These are phyloP conservation scores for Trachymyrmex septentrionalis DNA, from an alignment of 1,140 invertebrate species.

Conservation along the genomic window DNA sequence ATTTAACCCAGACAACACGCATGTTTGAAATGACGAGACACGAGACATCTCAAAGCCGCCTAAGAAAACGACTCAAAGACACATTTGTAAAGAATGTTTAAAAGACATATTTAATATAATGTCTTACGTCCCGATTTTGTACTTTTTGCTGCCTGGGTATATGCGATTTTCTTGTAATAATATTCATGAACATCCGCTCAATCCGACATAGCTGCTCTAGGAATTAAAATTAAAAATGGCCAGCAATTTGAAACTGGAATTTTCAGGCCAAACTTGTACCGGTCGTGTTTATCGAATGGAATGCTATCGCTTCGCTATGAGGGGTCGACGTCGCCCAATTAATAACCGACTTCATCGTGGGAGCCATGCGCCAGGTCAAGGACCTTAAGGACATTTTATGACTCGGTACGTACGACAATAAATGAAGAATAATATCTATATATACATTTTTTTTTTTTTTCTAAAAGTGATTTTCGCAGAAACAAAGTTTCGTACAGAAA, in stretches of 20 bases:
- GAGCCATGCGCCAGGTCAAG: slow-evolving; percentile 26
- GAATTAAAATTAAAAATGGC: background rate
- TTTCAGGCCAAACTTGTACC: slow-evolving; percentile 10
- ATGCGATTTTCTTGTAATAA: background rate
- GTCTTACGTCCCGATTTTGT: too few relatives aligned
- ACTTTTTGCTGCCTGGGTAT: too few relatives aligned
- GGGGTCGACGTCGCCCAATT: slow-evolving; percentile 42
- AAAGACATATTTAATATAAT: too few relatives aligned
- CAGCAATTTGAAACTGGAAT: background rate
- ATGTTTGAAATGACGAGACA: too few relatives aligned
- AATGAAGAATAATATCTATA: background rate
- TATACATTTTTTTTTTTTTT: background rate
- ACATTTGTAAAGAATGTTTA: too few relatives aligned
- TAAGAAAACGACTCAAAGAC: too few relatives aligned
- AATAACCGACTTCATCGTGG: slow-evolving; percentile 34
- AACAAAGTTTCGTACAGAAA: background rate
- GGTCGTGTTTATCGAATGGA: slow-evolving; percentile 17
- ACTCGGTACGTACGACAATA: background rate
- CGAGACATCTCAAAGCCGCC: too few relatives aligned
- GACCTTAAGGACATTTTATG: slow-evolving; percentile 36
- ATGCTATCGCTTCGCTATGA: slow-evolving; percentile 37
- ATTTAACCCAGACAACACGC: background rate
- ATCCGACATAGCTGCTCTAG: background rate
- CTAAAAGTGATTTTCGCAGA: too few relatives aligned
- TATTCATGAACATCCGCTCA: background rate